Base-by-base conservation (phyloP, 1,140 invertebrate species). In the Fragariocoptes setiger region DNA sequence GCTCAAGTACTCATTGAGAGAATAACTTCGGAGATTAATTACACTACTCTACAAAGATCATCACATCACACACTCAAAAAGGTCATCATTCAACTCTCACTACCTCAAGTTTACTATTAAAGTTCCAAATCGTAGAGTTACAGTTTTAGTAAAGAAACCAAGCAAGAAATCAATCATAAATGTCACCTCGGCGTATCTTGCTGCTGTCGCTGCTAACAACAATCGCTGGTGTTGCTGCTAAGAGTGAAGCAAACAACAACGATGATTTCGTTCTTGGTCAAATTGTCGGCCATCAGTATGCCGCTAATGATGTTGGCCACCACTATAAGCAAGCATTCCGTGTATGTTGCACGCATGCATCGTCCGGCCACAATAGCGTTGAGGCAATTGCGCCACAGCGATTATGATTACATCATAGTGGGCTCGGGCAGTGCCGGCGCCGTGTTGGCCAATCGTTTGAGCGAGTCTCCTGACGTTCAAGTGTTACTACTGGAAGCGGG, bases 401-500 rank as follows among this genome's bases (percentile, higher is more conserved):
- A 13, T n/a, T 44, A 47, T 38, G 43, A 44, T 22, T 44, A 47
- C 21, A 36, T 42, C 36, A 18, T 40, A 12, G 31, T 44, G 2
- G 43, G 43, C 17, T 21, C 71, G 1, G 86, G 86, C 5, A 88
- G 83, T 0, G 79, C 83, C 49, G 86, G 82, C 0, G 77, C 77
- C 3, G 83, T 92, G 14, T 60, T 94, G 8, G 85, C 85, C 0
- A 86, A 74, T 56, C 67, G 86, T 1, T 58, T 94, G 19, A 74
- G 75, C 0, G 85, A 92, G 48, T 55, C 66, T 44, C 50, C 50
- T 0, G 44, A 51, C 22, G 41, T 48, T 3, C 53, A 39, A n/a
- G 70, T 86, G 0, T 59, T 88, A 2, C 56, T 90, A 0, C 49
- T 90, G 43, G 83, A 90, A 63, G 80, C 80, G 2, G 83, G 82